phyloP scores from a whole-genome alignment of 2,113 vertebrate species.

The Sinocyclocheilus anophthalmus region DNA sequence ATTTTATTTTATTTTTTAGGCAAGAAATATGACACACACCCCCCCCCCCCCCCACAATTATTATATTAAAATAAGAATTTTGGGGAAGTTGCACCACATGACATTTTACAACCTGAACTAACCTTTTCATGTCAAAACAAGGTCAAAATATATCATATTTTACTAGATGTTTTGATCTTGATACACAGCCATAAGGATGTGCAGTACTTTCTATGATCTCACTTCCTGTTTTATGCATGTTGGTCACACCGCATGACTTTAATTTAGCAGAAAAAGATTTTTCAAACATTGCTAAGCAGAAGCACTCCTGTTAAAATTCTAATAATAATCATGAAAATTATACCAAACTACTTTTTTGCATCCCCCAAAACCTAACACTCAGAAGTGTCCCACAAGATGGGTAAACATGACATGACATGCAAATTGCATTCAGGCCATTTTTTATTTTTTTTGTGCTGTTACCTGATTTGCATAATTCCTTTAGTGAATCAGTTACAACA shows the following conservation, averaged over 20 bases:
- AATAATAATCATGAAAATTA: not conserved
- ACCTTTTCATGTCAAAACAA: not conserved
- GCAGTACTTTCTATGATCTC: not conserved
- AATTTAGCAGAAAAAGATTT: not conserved
- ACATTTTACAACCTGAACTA: not conserved
- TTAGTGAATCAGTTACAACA: constrained; percentile 11
- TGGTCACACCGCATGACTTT: not conserved
- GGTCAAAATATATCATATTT: not conserved
- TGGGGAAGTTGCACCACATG: not conserved
- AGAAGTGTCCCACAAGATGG: not conserved
- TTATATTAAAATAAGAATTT: not conserved
- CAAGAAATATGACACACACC: not conserved
- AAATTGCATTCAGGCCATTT: not conserved
- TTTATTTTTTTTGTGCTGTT: not conserved
- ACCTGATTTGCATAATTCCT: constrained; percentile 26
- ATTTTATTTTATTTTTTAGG: not conserved
- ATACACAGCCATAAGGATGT: not conserved
- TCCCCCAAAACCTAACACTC: not conserved
- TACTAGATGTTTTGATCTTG: not conserved
- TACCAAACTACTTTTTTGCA: not conserved
- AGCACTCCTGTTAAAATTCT: not conserved
- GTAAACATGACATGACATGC: not conserved
- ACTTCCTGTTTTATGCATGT: not conserved
- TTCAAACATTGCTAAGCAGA: not conserved
- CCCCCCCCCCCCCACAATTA: too few relatives aligned